Conservation (phyloP, 2,888 invertebrate genomes). For the Xestobium rufovillosum region DNA sequence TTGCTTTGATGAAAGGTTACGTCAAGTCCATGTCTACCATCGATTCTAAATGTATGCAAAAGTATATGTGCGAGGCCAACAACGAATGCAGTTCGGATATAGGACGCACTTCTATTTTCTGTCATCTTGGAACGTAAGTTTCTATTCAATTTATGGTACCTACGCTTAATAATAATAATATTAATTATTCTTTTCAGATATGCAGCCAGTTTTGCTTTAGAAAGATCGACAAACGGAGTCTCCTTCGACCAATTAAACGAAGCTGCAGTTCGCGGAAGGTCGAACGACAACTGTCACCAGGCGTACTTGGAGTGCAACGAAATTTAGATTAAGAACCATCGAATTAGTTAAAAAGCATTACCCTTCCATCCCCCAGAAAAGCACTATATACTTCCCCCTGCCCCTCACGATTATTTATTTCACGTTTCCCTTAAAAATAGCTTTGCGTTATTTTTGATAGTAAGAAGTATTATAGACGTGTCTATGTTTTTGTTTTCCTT, state of each 20-base stretch:
- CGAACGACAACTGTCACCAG: slow-evolving; percentile 78
- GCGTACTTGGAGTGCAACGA: slow-evolving; percentile 84
- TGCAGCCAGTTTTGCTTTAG: slow-evolving; percentile 77
- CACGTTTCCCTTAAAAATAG: too few relatives aligned
- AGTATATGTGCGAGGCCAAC: slow-evolving; percentile 85
- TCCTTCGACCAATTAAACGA: slow-evolving; percentile 76
- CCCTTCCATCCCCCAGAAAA: too few relatives aligned
- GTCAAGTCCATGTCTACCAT: slow-evolving; percentile 69
- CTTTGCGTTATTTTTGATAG: too few relatives aligned
- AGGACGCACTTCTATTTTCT: slow-evolving; percentile 78
- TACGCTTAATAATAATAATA: slow-evolving; percentile 1
- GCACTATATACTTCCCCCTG: too few relatives aligned
- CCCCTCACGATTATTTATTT: too few relatives aligned
- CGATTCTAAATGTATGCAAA: slow-evolving; percentile 78
- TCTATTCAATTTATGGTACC: slow-evolving; percentile 5
- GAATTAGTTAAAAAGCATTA: too few relatives aligned
- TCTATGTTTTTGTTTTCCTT: too few relatives aligned
- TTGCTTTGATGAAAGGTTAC: slow-evolving; percentile 84
- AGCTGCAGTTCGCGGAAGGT: slow-evolving; percentile 78
- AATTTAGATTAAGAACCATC: slow-evolving; percentile 52
- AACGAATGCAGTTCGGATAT: slow-evolving; percentile 77
- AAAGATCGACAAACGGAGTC: slow-evolving; percentile 62
- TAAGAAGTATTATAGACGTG: too few relatives aligned
- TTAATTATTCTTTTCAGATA: slow-evolving; percentile 52
- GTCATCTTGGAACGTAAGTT: slow-evolving; percentile 88